Evolutionary conservation across 2,113 vertebrate genomes (phyloP), one percentile per base, ranked within the genome.

Genomic region (Dasyornis broadbenti): DNA sequence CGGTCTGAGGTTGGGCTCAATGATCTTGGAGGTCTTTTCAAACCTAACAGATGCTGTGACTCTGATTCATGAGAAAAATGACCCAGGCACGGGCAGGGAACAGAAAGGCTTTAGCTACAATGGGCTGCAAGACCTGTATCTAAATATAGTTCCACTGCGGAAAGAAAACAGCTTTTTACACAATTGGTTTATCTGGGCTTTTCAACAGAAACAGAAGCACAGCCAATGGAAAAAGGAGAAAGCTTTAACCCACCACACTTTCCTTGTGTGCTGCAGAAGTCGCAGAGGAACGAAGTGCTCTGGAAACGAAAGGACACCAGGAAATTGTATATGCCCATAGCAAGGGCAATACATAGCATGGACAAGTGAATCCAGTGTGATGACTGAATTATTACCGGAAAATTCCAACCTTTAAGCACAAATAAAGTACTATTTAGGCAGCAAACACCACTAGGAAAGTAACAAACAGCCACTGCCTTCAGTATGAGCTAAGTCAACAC

Each of bases 331-430:
- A 35, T 61, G 73, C n/a, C 73, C 42, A 45, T 4, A 91, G 63
- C 64, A 95, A 64, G 52, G 44, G 60, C 60, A 91, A 92, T 12
- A 52, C 31, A 84, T 6, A 56, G 33, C 75, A 54, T 3, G 19
- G 72, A 35, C 28, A 92, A 81, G 54, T 5, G 4, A 76, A 89
- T 59, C n/a, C 44, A 73, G 26, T 33, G 16, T 28, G 66, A 93
- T 37, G 42, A 80, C 52, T 70, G 40, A 95, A 79, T 80, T 71
- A 82, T 64, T 69, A 87, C 76, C 1, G 21, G 91, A 88, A 94
- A 94, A 92, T 86, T 91, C 91, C 85, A 97, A 28, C 35, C 33
- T 92, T 92, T 69, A 85, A 57, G 59, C n/a, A 91, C 59, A 93
- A 96, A 68, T 66, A 40, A 95, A 84, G 39, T 57, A 82, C 39